Conservation (phyloP, 2,888 invertebrate species). For the Clepsis dumicolana region DNA sequence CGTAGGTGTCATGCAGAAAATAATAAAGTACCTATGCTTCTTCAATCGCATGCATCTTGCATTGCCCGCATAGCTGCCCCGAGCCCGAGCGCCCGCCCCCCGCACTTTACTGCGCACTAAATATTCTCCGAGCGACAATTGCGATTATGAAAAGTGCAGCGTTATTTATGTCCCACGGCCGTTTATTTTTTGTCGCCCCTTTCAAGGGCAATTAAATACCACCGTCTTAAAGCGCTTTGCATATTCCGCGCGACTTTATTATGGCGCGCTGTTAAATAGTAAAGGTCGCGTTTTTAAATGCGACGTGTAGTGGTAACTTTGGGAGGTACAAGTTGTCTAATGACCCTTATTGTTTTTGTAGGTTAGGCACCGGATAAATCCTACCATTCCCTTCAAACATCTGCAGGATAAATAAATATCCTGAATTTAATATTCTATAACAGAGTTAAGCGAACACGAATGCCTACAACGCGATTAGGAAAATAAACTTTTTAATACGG, state of each 20-base stretch:
- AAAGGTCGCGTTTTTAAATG: constrained; percentile 62
- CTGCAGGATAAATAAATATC: constrained; percentile 3
- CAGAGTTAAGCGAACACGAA: constrained; percentile 43
- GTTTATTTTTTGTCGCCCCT: constrained; percentile 85
- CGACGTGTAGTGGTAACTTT: constrained; percentile 1
- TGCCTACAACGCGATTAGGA: constrained; percentile 56
- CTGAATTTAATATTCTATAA: constrained; percentile 27
- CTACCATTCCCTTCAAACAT: background rate
- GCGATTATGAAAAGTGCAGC: constrained; percentile 87
- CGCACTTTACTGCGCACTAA: constrained; percentile 82
- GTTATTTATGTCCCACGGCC: constrained; percentile 81
- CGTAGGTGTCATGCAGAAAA: background rate
- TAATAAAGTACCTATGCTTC: background rate
- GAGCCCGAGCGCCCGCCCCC: constrained; percentile 7
- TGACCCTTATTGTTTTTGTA: background rate
- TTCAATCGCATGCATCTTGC: constrained; percentile 6
- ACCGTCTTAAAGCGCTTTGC: constrained; percentile 82
- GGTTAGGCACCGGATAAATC: background rate
- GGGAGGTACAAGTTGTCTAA: background rate
- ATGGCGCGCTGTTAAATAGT: constrained; percentile 76
- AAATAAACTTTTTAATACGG: constrained; percentile 70
- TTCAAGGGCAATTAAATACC: constrained; percentile 87
- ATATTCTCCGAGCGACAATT: constrained; percentile 86
- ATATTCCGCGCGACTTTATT: constrained; percentile 78
- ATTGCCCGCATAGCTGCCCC: background rate